A percentile compares a stretch with the other conserved stretches of the same genome.
phyloP scores from a whole-genome alignment of 2,797 vertebrate species.

The Rhabdophis nuchalis region DNA sequence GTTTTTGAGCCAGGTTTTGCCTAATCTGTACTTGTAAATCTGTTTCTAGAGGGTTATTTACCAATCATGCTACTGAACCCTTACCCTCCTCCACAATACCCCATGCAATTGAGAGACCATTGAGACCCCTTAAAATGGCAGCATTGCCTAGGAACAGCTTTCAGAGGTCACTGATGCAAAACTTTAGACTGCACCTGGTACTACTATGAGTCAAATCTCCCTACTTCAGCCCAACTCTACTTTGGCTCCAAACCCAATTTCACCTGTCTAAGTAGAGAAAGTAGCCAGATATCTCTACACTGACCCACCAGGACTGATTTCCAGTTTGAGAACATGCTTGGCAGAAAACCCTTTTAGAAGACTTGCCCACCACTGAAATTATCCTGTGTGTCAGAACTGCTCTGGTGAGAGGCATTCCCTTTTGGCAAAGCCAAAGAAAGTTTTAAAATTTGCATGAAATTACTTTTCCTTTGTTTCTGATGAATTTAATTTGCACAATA shows the following conservation, averaged over 20 bases:
- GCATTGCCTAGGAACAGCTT: not conserved
- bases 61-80: no score
- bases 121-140: not conserved
- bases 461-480: not conserved
- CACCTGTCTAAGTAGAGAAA: not conserved
- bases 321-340: not conserved
- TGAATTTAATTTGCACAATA: not conserved
- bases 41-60: no score
- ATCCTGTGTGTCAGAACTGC: not conserved
- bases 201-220: not conserved
- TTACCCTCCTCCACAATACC: not conserved
- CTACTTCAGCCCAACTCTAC: not conserved
- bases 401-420: not conserved
- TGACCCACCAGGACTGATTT: not conserved
- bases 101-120: fast-evolving
- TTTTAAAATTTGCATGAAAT: not conserved
- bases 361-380: not conserved
- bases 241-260: not conserved
- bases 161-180: not conserved
- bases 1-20: no score
- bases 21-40: no score
- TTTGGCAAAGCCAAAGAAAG: not conserved
- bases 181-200: not conserved
- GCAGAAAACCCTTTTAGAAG: not conserved
- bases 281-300: not conserved